Evolutionary conservation across 2,888 invertebrate genomes (phyloP), one percentile per base, ranked within the genome.

Genomic region (Epirrita christyi): DNA sequence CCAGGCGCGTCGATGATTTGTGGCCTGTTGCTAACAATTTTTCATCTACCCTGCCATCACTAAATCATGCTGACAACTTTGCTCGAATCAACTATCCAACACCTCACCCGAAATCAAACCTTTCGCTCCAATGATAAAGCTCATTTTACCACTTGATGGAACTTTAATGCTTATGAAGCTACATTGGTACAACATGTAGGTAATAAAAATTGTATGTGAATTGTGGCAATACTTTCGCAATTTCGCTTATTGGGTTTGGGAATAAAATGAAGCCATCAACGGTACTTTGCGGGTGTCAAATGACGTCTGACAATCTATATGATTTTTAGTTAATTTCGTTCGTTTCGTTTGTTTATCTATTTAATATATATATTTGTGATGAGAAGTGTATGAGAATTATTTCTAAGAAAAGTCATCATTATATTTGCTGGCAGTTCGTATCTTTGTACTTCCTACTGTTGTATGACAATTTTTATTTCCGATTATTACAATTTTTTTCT

Each of bases 11-110:
- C 57, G 63, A 75, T 81, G 80, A 81, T 81, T 81, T 80, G 78
- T 79, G 73, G 63, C 66, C 67, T 63, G 62, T 56, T 65, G 53
- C 75, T 71, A 67, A 68, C 78, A 69, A 81, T 80, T 81, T 81
- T 81, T 81, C 81, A 81, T 78, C 72, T 64, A 63, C 70, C 75
- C 74, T 61, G 64, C 67, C 69, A 65, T 53, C 66, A 72, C 77
- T 81, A 80, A 80, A 81, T 81, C 80, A 80, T 65, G 46, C 71
- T 70, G 75, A 75, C 79, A 73, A 76, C 72, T 70, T 41, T 36
- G 51, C 46, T 28, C 47, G 46, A 48, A 53, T 59, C 62, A 61
- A 63, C 63, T 67, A 59, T 49, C 49, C 46, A 49, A 21, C 50
- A 37, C 27, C 11, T n/a, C 15, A 48, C 8, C 27, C 37, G n/a